Percentiles rank a stretch among this genome's conserved stretches.
These are phyloP conservation scores for Hiodon tergisus DNA, from an alignment of 2,113 vertebrate genomes.

Conservation along the genomic window DNA sequence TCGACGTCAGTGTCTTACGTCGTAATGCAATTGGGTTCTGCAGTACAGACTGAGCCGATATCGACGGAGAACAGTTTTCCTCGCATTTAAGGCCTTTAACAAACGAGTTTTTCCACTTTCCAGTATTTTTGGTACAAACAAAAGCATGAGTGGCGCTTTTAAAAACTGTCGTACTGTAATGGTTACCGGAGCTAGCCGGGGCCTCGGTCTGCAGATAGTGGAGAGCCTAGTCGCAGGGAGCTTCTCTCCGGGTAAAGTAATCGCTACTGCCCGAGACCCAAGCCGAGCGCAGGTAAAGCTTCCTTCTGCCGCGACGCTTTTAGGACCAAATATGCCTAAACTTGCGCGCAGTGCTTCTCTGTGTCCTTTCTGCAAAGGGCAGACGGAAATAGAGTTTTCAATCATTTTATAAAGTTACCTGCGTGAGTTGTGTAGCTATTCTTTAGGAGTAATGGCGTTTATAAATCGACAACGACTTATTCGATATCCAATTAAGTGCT, in stretches of 20 bases:
- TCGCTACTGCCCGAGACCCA: slow-evolving; percentile 57
- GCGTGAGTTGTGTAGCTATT: too few relatives aligned
- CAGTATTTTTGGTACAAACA: background rate
- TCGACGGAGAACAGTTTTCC: too few relatives aligned
- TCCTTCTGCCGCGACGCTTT: background rate
- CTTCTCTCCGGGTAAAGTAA: slow-evolving; percentile 55
- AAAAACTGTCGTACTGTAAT: slow-evolving; percentile 56
- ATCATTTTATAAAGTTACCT: too few relatives aligned
- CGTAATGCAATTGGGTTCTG: background rate
- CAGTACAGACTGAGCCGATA: background rate
- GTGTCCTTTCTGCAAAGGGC: too few relatives aligned
- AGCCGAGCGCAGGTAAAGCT: slow-evolving; percentile 54
- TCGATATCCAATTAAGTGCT: too few relatives aligned
- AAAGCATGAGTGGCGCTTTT: slow-evolving; percentile 46
- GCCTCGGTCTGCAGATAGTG: slow-evolving; percentile 66
- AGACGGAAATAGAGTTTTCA: too few relatives aligned
- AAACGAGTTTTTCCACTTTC: background rate
- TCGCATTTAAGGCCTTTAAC: background rate
- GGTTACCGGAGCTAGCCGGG: slow-evolving; percentile 66
- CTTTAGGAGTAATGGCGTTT: too few relatives aligned
- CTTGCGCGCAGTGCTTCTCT: background rate
- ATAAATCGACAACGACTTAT: too few relatives aligned
- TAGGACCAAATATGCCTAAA: too few relatives aligned
- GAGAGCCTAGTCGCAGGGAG: slow-evolving; percentile 46
- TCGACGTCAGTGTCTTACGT: background rate